Conservation (phyloP, 2,797 vertebrate species). For the Carcharodon carcharias region DNA sequence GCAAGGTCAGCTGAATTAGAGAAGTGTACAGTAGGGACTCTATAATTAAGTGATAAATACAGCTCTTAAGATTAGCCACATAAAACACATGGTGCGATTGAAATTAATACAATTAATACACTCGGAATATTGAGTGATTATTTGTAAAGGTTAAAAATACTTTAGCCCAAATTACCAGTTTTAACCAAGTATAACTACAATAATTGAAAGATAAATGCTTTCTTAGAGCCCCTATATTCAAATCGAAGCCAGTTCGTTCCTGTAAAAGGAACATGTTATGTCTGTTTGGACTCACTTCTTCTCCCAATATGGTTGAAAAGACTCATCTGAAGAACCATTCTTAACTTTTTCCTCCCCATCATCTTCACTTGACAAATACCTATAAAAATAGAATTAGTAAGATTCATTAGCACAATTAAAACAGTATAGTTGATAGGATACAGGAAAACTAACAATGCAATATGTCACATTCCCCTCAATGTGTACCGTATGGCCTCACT, state of each 20-base stretch:
- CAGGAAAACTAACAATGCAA: background rate
- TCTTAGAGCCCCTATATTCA: background rate
- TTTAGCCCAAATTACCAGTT: background rate
- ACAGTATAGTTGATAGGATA: background rate
- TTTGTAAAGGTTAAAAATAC: background rate
- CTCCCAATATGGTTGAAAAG: conserved; percentile 65
- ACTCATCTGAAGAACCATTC: conserved; percentile 62
- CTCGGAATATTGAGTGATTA: background rate
- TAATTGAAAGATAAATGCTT: background rate
- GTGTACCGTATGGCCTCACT: background rate
- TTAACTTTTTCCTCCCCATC: conserved; percentile 59
- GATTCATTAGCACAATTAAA: background rate
- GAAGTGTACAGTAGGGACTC: background rate
- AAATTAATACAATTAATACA: too few relatives aligned
- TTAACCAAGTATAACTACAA: background rate
- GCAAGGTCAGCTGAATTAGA: background rate
- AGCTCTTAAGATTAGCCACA: background rate
- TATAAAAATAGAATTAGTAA: background rate
- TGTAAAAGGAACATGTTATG: background rate
- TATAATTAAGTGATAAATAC: background rate
- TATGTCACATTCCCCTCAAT: background rate
- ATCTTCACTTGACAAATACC: conserved; percentile 53
- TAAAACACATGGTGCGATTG: background rate
- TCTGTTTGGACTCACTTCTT: conserved; percentile 62
- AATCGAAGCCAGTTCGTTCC: background rate